phyloP scores from a whole-genome alignment of 1,140 invertebrate species.

The Centruroides vittatus region DNA sequence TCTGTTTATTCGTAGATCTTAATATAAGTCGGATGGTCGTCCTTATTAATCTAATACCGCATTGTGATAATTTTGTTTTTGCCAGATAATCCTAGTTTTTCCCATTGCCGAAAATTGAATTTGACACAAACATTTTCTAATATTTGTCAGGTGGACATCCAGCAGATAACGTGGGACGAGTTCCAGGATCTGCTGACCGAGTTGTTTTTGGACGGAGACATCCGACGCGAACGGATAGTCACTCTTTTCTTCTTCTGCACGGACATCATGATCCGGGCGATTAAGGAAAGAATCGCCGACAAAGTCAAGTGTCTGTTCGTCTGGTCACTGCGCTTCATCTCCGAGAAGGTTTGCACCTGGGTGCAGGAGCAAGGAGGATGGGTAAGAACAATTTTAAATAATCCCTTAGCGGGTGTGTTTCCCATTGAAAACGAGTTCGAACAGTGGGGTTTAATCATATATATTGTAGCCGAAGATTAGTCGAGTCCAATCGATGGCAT shows the following conservation, averaged over 20 bases:
- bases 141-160: constrained; percentile 15
- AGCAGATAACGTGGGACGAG: constrained; percentile 8
- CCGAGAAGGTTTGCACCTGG: constrained; percentile 24
- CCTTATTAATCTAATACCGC: neutral
- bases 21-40: too few relatives aligned
- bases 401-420: too few relatives aligned
- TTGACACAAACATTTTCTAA: neutral
- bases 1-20: too few relatives aligned
- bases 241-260: constrained; percentile 33
- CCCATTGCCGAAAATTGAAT: neutral
- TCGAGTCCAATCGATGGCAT: too few relatives aligned
- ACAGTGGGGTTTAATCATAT: too few relatives aligned
- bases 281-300: constrained; percentile 13
- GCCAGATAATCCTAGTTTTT: too few relatives aligned
- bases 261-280: constrained; percentile 27
- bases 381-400: constrained; percentile 18
- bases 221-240: constrained; percentile 28
- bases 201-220: constrained; percentile 20
- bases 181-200: constrained; percentile 19
- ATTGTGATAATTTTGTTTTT: too few relatives aligned
- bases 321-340: constrained; percentile 27
- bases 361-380: constrained; percentile 26
- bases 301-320: constrained; percentile 22
- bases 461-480: too few relatives aligned
- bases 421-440: too few relatives aligned